These are phyloP conservation scores for Nymphalis polychloros DNA, from an alignment of 2,888 invertebrate species.

Conservation along the genomic window DNA sequence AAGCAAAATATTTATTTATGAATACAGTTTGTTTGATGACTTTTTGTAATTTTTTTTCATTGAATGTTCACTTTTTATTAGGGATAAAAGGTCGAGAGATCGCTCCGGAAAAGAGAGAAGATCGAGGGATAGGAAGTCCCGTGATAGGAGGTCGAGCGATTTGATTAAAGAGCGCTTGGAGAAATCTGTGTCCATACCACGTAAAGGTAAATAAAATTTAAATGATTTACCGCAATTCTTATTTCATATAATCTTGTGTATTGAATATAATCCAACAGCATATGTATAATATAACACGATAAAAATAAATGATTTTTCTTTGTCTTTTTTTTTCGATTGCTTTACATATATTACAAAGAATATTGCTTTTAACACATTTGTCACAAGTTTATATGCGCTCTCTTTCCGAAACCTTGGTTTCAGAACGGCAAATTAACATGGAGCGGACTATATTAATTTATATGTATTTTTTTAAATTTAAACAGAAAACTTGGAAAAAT, in stretches of 20 bases:
- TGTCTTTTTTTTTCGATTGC: too few species aligned
- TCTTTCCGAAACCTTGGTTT: too few species aligned
- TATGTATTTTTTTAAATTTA: constrained; percentile 28
- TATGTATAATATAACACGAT: too few species aligned
- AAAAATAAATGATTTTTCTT: too few species aligned
- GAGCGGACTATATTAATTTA: not conserved
- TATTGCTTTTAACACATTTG: too few species aligned
- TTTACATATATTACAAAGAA: too few species aligned
- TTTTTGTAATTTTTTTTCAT: constrained; percentile 6
- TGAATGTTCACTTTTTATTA: constrained; percentile 37
- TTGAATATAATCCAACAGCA: too few species aligned
- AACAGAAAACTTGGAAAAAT: constrained; percentile 67
- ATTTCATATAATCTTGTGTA: too few species aligned
- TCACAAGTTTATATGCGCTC: too few species aligned
- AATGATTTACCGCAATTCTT: not conserved
- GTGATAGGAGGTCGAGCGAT: constrained; percentile 74
- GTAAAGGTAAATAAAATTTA: constrained; percentile 59
- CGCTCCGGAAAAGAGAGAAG: constrained; percentile 63
- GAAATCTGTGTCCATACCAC: constrained; percentile 75
- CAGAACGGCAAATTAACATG: too few species aligned
- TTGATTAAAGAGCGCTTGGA: constrained; percentile 74
- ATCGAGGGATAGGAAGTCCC: constrained; percentile 75
- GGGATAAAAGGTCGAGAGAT: constrained; percentile 75
- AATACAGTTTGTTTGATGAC: not conserved
- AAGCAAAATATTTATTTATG: too few species aligned